These are phyloP conservation scores for Nomia melanderi DNA, from an alignment of 1,140 invertebrate genomes.

Conservation along the genomic window DNA sequence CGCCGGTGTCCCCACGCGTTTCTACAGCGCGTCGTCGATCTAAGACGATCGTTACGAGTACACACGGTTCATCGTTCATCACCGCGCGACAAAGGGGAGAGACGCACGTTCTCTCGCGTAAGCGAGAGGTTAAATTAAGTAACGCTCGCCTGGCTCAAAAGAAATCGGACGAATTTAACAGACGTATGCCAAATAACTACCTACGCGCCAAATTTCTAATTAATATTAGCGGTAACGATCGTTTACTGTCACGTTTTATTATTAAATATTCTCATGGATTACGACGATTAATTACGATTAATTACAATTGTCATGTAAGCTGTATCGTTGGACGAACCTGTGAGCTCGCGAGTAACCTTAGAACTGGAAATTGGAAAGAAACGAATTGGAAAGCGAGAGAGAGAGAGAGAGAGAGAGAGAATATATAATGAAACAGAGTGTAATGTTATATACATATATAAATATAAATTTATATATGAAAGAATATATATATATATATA, in stretches of 20 bases:
- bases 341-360: constrained; percentile 20
- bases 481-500: constrained; percentile 20
- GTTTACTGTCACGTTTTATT: constrained; percentile 62
- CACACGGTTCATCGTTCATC: too few relatives aligned
- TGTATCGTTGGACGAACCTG: constrained; percentile 45
- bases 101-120: not conserved
- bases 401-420: not conserved
- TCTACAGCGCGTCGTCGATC: not conserved
- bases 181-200: constrained; percentile 19
- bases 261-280: too few relatives aligned
- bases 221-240: constrained; percentile 31
- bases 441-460: constrained; percentile 36
- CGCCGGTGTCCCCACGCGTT: not conserved
- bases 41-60: too few relatives aligned
- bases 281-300: too few relatives aligned
- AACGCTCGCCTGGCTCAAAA: constrained; percentile 25
- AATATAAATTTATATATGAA: too few relatives aligned
- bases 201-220: constrained; percentile 41
- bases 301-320: constrained; percentile 44
- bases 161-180: constrained; percentile 33
- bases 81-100: too few relatives aligned
- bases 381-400: not conserved
- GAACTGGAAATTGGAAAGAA: not conserved
- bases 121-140: not conserved
- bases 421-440: not conserved